Percentiles rank a stretch among this genome's conserved stretches.
Evolutionary conservation across 2,888 invertebrate species (phyloP).

Genomic region (Apomyelois bistriatella): DNA sequence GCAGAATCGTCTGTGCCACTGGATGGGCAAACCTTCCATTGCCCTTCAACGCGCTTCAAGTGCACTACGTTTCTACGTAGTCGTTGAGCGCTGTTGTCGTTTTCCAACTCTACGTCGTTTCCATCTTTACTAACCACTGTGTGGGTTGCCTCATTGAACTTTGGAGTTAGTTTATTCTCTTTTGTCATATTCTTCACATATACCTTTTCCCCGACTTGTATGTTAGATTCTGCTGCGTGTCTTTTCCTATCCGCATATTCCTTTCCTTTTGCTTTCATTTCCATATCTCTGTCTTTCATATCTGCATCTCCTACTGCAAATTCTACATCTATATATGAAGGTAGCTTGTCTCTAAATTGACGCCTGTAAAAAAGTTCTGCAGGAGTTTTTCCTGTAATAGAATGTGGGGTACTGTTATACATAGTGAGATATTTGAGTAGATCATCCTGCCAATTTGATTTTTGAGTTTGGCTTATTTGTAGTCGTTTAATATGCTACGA

Average conservation of each 20-base stretch:
- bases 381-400: slow-evolving; percentile 17
- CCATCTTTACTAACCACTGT: slow-evolving; percentile 2
- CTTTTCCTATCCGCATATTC: slow-evolving; percentile 21
- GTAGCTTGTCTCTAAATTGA: slow-evolving; percentile 16
- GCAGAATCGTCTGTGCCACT: too few relatives aligned
- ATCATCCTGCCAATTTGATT: slow-evolving; percentile 14
- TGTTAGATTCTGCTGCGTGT: slow-evolving; percentile 10
- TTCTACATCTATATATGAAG: slow-evolving; percentile 11
- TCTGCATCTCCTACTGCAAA: background rate
- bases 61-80: slow-evolving; percentile 10
- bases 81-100: slow-evolving; percentile 7
- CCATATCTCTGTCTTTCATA: slow-evolving; percentile 12
- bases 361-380: slow-evolving; percentile 15
- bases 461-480: slow-evolving; percentile 13
- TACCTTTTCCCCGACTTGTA: slow-evolving; percentile 3
- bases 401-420: slow-evolving; percentile 20
- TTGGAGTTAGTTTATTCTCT: slow-evolving; percentile 4
- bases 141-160: slow-evolving; percentile 6
- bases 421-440: slow-evolving; percentile 18
- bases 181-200: slow-evolving; percentile 6
- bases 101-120: slow-evolving; percentile 6
- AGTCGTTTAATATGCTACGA: slow-evolving; percentile 19
- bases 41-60: background rate
- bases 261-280: too few relatives aligned
- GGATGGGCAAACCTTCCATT: background rate